These are phyloP conservation scores for Sander vitreus DNA, from an alignment of 2,113 vertebrate species.

Conservation along the genomic window DNA sequence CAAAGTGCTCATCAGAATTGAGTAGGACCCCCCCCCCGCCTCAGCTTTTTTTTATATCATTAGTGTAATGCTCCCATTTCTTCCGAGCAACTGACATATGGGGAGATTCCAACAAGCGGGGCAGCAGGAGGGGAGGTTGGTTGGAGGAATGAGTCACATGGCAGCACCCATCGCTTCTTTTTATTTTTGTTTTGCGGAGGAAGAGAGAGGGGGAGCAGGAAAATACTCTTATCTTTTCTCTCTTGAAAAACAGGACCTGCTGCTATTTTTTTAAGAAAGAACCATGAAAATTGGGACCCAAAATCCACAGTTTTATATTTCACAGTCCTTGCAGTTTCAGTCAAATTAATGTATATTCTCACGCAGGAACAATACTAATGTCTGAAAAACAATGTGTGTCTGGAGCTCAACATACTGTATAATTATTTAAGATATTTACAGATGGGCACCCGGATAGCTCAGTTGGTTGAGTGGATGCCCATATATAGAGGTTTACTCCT, in stretches of 20 bases:
- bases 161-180: slow-evolving; percentile 15
- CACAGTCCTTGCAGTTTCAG: not conserved
- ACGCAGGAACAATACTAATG: not conserved
- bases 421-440: not conserved
- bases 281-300: not conserved
- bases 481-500: too few species aligned
- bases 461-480: too few species aligned
- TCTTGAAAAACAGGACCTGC: not conserved
- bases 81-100: slow-evolving; percentile 56
- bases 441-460: not conserved
- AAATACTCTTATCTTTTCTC: slow-evolving; percentile 28
- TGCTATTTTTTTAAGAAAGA: not conserved
- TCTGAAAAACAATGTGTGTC: too few species aligned
- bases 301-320: too few species aligned
- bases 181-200: slow-evolving; percentile 9
- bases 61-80: slow-evolving; percentile 77
- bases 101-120: slow-evolving; percentile 57
- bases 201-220: slow-evolving; percentile 6
- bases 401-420: not conserved
- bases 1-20: slow-evolving; percentile 66
- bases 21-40: slow-evolving; percentile 13
- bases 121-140: slow-evolving; percentile 21
- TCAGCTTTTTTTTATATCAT: slow-evolving; percentile 67
- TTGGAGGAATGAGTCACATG: slow-evolving; percentile 68
- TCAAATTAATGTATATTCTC: not conserved